Evolutionary conservation across 2,113 vertebrate species (phyloP), one percentile per base, ranked within the genome.

Genomic region (Menura novaehollandiae): DNA sequence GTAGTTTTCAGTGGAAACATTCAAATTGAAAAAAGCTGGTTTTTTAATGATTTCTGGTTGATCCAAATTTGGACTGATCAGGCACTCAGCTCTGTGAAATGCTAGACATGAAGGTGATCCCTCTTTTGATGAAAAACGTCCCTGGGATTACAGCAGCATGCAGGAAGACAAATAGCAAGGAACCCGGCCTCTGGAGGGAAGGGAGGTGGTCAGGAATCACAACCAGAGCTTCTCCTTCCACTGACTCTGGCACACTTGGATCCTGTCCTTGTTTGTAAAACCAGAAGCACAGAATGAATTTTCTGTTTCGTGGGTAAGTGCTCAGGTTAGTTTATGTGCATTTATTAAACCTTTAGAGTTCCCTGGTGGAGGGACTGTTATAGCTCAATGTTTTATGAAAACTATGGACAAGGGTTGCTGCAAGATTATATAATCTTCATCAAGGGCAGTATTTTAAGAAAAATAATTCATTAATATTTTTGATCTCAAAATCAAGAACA

Each of bases 121-220:
- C 23, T 73, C 30, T 90, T 90, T 43, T n/a, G 75, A 43, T 33
- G 11, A 39, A 73, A 73, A 91, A 71, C 18, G 8, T 22, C 35
- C 15, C 18, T 23, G 23, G 23, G 28, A 16, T 76, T 46, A 24
- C n/a, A 88, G 35, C 49, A 91, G 43, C 37, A 8, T 24, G 24
- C 32, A 77, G 35, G 19, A 68, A 76, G 85, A 88, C 0, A 11
- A 77, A 83, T 7, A n/a, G 24, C 41, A 23, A 73, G 30, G 33
- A 82, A 39, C 7, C 3, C 0, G 0, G 44, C 16, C 35, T 60
- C 20, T 30, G 37, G 59, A 83, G 21, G n/a, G 16, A 15, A 68
- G 21, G n/a, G 37, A 55, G 4, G 3, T 14, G 20, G 13, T 21
- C n/a, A 13, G 41, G 72, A 80, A 37, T 64, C 55, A 35, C n/a